Percentiles rank a stretch among this genome's conserved stretches.
Conservation (phyloP, 2,113 vertebrate species). For the Oncorhynchus nerka region DNA sequence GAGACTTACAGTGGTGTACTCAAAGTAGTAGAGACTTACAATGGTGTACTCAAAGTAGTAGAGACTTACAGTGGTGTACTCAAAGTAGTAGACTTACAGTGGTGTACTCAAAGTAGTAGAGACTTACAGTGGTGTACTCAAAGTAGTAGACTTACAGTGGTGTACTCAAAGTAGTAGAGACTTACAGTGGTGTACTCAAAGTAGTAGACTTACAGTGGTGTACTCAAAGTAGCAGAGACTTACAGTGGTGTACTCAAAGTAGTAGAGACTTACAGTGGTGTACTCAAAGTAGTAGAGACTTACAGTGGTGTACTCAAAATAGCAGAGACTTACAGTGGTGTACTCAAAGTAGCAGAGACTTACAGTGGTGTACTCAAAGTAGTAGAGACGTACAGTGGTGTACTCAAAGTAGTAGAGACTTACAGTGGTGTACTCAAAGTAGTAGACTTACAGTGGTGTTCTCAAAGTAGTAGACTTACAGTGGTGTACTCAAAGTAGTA, state of each 20-base stretch:
- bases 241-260: slow-evolving; percentile 57
- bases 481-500: no score
- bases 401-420: no score
- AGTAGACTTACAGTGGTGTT: slow-evolving; percentile 69
- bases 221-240: slow-evolving; percentile 26
- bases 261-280: no score
- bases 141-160: no score
- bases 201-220: slow-evolving; percentile 61
- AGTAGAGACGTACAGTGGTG: slow-evolving; percentile 62
- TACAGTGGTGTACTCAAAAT: slow-evolving; percentile 57
- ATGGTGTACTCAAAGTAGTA: slow-evolving; percentile 76
- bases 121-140: slow-evolving; percentile 63
- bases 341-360: slow-evolving; percentile 13
- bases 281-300: slow-evolving; percentile 79
- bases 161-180: no score
- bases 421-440: no score
- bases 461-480: slow-evolving; percentile 29
- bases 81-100: slow-evolving; percentile 53
- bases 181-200: slow-evolving; percentile 63
- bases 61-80: slow-evolving; percentile 8
- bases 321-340: slow-evolving; percentile 62
- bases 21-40: slow-evolving; percentile 48
- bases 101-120: slow-evolving; percentile 29
- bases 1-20: slow-evolving; percentile 65
- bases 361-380: slow-evolving; percentile 56